phyloP scores from a whole-genome alignment of 2,113 vertebrate genomes.

The Sander lucioperca region DNA sequence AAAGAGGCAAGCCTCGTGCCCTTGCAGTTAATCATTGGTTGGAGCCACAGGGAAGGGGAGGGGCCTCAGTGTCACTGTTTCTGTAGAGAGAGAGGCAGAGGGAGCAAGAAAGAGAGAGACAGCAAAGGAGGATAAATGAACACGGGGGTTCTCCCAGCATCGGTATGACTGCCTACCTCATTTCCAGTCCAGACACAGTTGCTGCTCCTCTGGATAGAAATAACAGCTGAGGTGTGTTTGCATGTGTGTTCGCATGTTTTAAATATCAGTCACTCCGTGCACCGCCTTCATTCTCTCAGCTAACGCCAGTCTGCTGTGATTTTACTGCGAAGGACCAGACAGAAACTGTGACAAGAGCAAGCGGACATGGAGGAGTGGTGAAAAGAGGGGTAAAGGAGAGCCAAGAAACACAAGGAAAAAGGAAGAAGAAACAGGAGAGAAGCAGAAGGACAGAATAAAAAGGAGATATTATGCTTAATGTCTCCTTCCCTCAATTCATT shows the following conservation, averaged over 20 bases:
- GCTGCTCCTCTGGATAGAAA: slow-evolving; percentile 50
- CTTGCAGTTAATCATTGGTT: slow-evolving; percentile 78
- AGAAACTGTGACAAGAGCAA: slow-evolving; percentile 46
- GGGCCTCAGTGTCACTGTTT: slow-evolving; percentile 76
- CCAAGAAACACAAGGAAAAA: slow-evolving; percentile 29
- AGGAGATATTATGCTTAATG: slow-evolving; percentile 23
- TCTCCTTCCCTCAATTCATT: slow-evolving; percentile 25
- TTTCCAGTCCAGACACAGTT: slow-evolving; percentile 66
- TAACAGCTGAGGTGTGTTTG: slow-evolving; percentile 41
- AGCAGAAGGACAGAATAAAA: slow-evolving; percentile 21
- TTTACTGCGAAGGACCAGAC: slow-evolving; percentile 58
- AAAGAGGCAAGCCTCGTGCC: slow-evolving; percentile 61
- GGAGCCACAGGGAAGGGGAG: slow-evolving; percentile 73
- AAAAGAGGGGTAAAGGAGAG: slow-evolving; percentile 11
- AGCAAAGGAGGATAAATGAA: slow-evolving; percentile 71
- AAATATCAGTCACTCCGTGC: slow-evolving; percentile 37
- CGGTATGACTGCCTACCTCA: slow-evolving; percentile 66
- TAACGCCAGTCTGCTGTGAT: slow-evolving; percentile 53
- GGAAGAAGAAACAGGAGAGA: slow-evolving; percentile 31
- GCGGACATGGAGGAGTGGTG: slow-evolving; percentile 44
- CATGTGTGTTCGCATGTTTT: slow-evolving; percentile 29
- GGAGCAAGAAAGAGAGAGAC: slow-evolving; percentile 43
- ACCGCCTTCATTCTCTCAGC: slow-evolving; percentile 46
- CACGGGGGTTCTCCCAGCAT: slow-evolving; percentile 68
- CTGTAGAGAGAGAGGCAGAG: slow-evolving; percentile 73